Evolutionary conservation across 2,113 vertebrate species (phyloP), one percentile per base, ranked within the genome.

Genomic region (Gopherus flavomarginatus): DNA sequence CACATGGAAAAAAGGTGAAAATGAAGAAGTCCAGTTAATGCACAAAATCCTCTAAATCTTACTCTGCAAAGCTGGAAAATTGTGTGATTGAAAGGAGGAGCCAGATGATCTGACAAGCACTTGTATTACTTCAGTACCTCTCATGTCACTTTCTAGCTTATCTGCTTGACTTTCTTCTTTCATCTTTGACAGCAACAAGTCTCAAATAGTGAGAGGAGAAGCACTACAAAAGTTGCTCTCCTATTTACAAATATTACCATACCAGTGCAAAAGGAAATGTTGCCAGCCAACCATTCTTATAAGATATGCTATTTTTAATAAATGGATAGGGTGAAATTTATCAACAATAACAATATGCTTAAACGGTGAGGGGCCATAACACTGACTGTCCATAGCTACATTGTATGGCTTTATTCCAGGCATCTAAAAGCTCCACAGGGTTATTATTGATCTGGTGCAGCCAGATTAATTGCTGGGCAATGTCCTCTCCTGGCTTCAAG

Each of bases 81-180:
- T 65, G 81, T 77, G 85, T 94, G 95, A 97, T 89, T 96, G 92
- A 96, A 97, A 96, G 81, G 85, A 96, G 82, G 65, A 95, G 65
- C 59, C 90, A 81, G 56, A 69, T 90, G 86, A 49, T 95, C 92
- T 97, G 96, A 96, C 93, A 96, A 90, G 79, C 44, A 91, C 29
- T 89, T 92, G 91, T 92, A 78, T 93, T 96, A 92, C 95, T 97
- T 97, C 95, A 96, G 85, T 95, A 94, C 93, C 13, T 96, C 93
- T 89, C 88, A 86, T 75, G 94, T 92, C 89, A 96, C 52, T 94
- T 95, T 57, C 78, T 87, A 91, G 84, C 91, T 94, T 79, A 86
- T 92, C 91, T 85, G 77, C 84, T 65, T 90, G 92, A 81, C 85
- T 95, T 90, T 59, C 22, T 59, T 91, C 93, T 86, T 81, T 81